Evolutionary conservation across 2,888 invertebrate genomes (phyloP).

Genomic region (Germaria angustata): DNA sequence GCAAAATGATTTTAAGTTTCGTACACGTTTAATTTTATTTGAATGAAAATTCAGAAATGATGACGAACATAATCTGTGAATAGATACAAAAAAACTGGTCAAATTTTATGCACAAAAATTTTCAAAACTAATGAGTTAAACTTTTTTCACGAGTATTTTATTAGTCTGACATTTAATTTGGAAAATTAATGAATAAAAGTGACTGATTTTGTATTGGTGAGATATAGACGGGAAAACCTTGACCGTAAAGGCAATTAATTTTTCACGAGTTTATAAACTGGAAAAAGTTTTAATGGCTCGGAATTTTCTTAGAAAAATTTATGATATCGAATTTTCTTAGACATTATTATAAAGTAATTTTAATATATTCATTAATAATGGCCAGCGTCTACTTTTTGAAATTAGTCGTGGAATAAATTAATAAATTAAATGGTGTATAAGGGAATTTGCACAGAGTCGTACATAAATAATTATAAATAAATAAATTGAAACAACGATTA

Average conservation of each 20-base stretch:
- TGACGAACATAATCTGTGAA: neutral
- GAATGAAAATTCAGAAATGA: conserved; percentile 9
- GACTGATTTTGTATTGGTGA: neutral
- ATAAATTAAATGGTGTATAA: too few relatives aligned
- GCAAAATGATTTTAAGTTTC: neutral
- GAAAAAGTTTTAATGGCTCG: neutral
- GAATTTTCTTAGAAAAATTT: neutral
- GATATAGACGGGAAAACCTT: conserved; percentile 2
- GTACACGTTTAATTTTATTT: conserved; percentile 5
- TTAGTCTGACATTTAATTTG: neutral
- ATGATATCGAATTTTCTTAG: too few relatives aligned
- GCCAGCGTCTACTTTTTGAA: too few relatives aligned
- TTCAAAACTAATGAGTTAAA: neutral
- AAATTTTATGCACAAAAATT: neutral
- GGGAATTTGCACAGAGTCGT: too few relatives aligned
- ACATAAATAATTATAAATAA: too few relatives aligned
- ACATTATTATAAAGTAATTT: too few relatives aligned
- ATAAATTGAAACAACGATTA: too few relatives aligned
- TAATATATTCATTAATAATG: too few relatives aligned
- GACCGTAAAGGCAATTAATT: conserved; percentile 4
- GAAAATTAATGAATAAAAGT: neutral
- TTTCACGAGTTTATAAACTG: neutral
- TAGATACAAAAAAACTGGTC: too few relatives aligned
- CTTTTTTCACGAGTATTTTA: neutral
- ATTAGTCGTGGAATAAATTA: too few relatives aligned